Evolutionary conservation across 2,113 vertebrate genomes (phyloP), one percentile per base, ranked within the genome.

Genomic region (Chaetura pelagica): DNA sequence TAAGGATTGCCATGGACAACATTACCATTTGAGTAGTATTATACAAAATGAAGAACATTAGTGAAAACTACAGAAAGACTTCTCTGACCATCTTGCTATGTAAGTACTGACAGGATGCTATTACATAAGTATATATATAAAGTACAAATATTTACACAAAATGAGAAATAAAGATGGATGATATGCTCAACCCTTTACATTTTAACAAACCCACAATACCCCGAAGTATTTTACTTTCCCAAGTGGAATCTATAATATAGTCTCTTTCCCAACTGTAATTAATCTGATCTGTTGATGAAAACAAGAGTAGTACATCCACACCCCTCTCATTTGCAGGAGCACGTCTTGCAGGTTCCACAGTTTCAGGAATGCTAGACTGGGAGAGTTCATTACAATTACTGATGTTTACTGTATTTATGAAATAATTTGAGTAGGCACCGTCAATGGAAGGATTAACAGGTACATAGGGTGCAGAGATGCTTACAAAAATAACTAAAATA

Each of bases 1-100:
- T 87, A 88, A 75, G 63, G 64, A 94, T 6, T 92, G 66, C 59
- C 34, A 96, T 22, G 61, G 94, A 97, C 51, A 93, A 81, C 92
- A 77, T 59, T 89, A 92, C 40, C 15, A 93, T 64, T 80, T 88
- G 27, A 84, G 46, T 72, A 57, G 18, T 62, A 82, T 73, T 77
- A 84, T 57, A 87, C 19, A 89, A 44, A 54, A 94, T 91, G 66
- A 92, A 79, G 68, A 87, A 77, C n/a, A 75, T 90, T 68, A 93
- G 69, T 86, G 35, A 96, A 89, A 54, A 62, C 42, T 90, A 40
- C 1, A 91, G 73, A 92, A 97, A 93, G 67, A 29, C 44, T 85
- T 73, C 34, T 75, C n/a, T 52, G 42, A 57, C 48, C 20, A 49
- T 49, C 49, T 35, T 4, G 0, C 30, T 77, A 19, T 23, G 23